Base-by-base conservation (phyloP, 2,888 invertebrate genomes). In the Cantharis rustica region DNA sequence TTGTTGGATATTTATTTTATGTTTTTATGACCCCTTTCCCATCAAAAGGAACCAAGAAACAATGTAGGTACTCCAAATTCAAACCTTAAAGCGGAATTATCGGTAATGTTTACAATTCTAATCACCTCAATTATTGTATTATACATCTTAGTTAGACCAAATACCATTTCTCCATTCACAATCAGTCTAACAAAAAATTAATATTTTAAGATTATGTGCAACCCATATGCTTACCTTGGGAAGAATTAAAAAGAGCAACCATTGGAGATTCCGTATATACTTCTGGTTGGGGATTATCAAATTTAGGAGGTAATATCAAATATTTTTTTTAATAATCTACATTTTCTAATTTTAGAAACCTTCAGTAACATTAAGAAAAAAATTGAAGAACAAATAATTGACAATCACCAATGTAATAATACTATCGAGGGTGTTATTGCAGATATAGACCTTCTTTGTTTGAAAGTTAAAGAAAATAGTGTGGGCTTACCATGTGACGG, bases 151-250 rank as follows among this genome's bases (percentile, higher is more conserved):
- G n/a, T n/a, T n/a, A n/a, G n/a, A n/a, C n/a, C n/a, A n/a, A n/a
- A n/a, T n/a, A n/a, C n/a, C n/a, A n/a, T n/a, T n/a, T n/a, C n/a
- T n/a, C n/a, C n/a, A n/a, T n/a, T n/a, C n/a, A n/a, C n/a, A n/a
- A n/a, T n/a, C n/a, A n/a, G 20, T 23, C 23, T 9, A 23, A 23
- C 23, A 23, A 27, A 10, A 23, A n/a, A n/a, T 7, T 47, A n/a
- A n/a, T 9, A 2, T 62, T 23, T 69, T 17, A 11, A 73, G 73
- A 68, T 20, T 16, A 15, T 9, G 23, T 73, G 0, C 62, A 15
- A 63, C 73, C 73, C 0, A 73, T 73, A 31, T 73, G 73, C 63
- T 64, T 73, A 10, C 73, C 73, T 5, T 69, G 62, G 17, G 69
- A 64, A 20, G 31, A 69, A 7, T 64, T 69, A n/a, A 17, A 69